Percentiles rank a stretch among this genome's conserved stretches.
phyloP scores from a whole-genome alignment of 2,113 vertebrate species.

The Ceratotherium simum region DNA sequence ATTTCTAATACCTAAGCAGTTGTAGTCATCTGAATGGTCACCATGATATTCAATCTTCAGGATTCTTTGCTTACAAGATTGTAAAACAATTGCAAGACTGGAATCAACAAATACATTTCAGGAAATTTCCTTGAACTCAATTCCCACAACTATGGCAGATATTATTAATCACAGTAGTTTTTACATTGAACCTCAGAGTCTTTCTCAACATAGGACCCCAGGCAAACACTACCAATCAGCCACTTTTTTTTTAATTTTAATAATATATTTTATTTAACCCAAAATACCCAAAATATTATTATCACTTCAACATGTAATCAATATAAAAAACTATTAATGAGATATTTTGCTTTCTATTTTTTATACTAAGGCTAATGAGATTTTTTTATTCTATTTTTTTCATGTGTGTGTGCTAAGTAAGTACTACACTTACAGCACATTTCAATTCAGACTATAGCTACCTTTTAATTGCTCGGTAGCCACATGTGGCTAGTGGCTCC shows the following conservation, averaged over 20 bases:
- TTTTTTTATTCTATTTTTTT: neutral
- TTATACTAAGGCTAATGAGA: neutral
- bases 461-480: neutral
- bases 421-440: neutral
- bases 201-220: neutral
- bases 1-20: neutral
- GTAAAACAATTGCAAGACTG: neutral
- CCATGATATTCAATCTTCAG: neutral
- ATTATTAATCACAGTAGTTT: neutral
- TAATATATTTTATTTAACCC: constrained; percentile 23
- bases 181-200: neutral
- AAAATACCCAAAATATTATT: neutral
- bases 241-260: neutral
- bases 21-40: neutral
- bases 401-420: neutral
- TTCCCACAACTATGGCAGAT: neutral
- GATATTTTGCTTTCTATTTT: neutral
- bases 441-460: neutral
- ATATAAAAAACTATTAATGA: neutral
- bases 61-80: neutral
- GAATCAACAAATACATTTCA: neutral
- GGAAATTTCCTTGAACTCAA: neutral
- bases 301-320: neutral
- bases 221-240: neutral
- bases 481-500: neutral